These are phyloP conservation scores for Tetraodon nigroviridis DNA, from an alignment of 2,113 vertebrate genomes.

Conservation along the genomic window DNA sequence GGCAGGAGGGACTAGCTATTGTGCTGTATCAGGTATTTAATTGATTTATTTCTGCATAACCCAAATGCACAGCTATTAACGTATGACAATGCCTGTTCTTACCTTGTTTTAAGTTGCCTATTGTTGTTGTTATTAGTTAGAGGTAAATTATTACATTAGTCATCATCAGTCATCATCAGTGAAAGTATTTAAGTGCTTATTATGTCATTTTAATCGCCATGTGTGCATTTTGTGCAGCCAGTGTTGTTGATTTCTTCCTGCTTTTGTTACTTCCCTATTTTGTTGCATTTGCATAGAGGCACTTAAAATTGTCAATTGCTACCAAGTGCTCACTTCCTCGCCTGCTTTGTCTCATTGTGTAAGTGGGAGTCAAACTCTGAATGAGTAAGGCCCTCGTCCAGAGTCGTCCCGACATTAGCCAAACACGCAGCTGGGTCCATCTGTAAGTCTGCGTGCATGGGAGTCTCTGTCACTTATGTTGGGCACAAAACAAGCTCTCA, in stretches of 20 bases:
- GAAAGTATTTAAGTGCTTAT: too few species aligned
- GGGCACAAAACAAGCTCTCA: conserved; percentile 11
- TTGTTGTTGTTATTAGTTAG: too few species aligned
- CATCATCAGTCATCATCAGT: too few species aligned
- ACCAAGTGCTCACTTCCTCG: not conserved
- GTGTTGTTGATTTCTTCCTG: too few species aligned
- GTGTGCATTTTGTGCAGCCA: too few species aligned
- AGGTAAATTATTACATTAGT: too few species aligned
- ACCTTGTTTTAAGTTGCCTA: too few species aligned
- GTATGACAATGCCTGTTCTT: not conserved
- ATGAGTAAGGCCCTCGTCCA: conserved; percentile 20
- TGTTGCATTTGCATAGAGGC: not conserved
- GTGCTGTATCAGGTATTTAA: too few species aligned
- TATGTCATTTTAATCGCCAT: too few species aligned
- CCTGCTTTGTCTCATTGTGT: not conserved
- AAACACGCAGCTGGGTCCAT: conserved; percentile 37
- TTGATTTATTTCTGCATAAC: conserved; percentile 1
- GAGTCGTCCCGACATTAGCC: conserved; percentile 26
- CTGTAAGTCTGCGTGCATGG: conserved; percentile 7
- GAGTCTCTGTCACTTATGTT: conserved; percentile 12
- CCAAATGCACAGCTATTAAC: conserved; percentile 1
- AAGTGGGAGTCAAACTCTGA: not conserved
- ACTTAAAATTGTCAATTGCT: not conserved
- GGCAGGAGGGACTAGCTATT: too few species aligned
- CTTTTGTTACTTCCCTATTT: too few species aligned